Base-by-base conservation (phyloP, 2,888 invertebrate genomes). In the Sisyra nigra region DNA sequence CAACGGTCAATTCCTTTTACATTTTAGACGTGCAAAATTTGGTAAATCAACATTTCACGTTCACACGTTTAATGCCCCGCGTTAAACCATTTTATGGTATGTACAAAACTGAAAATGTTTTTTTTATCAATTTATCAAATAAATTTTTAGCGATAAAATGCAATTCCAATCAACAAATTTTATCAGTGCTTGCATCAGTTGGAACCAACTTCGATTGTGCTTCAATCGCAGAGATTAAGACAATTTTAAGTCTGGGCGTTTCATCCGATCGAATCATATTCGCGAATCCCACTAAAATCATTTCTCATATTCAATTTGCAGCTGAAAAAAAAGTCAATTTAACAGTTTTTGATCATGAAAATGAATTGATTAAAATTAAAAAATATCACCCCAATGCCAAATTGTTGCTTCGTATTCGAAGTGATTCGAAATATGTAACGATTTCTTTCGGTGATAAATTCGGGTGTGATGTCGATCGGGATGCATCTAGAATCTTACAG, bases 191-290 rank as follows among this genome's bases (percentile, higher is more conserved):
- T 40, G 69, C 71, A 8, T 60, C 66, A 24, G 56, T 74, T 33
- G 75, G 76, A 40, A 59, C 63, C 17, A 67, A 69, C 34, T 77
- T 77, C 56, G 76, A 77, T 54, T 78, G 77, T 55, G 76, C 77
- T 4, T 72, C 74, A 48, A 55, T 57, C 53, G 60, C 59, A 51
- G 74, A 75, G 56, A 74, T 75, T 32, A 58, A 63, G 47, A 61
- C 65, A 49, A 60, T 74, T 5, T 55, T 73, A 46, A 58, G 60
- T 13, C 51, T 65, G 24, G 69, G 68, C 5, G 68, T 74, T 6
- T 47, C 59, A 2, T 57, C 63, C 0, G 55, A 63, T 10, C 61
- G 68, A 30, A 73, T 75, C 40, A 67, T 76, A 48, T 74, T 68
- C 51, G 74, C 74, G 30, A 71, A 75, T 55, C 72, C 74, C 1